Evolutionary conservation across 2,888 invertebrate genomes (phyloP), one percentile per base, ranked within the genome.

Genomic region (Acrobasis repandana): DNA sequence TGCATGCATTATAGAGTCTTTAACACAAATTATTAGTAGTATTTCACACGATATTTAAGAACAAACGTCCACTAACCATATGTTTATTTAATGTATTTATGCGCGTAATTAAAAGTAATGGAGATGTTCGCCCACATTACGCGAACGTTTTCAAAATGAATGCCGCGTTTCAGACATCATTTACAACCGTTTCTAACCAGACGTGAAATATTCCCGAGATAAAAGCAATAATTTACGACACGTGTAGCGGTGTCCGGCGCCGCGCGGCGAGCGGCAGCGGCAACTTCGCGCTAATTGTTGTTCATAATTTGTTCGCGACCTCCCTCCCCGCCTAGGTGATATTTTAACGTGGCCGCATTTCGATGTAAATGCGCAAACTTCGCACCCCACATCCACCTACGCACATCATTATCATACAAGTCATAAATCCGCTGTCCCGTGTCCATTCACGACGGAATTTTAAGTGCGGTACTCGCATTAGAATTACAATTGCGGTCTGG

Each of bases 291-390:
- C 82, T 87, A 88, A 88, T 87, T 88, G 87, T 86, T 88, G 87
- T 88, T 88, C 75, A 72, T 82, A 85, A 86, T 83, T 85, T 83
- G 87, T 88, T 86, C 68, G 67, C 72, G 73, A 70, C 73, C 78
- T 74, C 68, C 63, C 43, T 43, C 38, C 50, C 65, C 65, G 65
- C 76, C 67, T 81, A 90, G 89, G 88, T 90, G 86, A 89, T 88
- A 84, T 88, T 84, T 84, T 75, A 86, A 77, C 84, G 73, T 75
- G 77, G 70, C 79, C 84, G 70, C 86, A 89, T 90, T 90, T 85
- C 83, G 82, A 90, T 90, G 86, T 79, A 85, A 90, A 90, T 90
- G 84, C 70, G 76, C 69, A 78, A 89, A 89, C 80, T 90, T 88
- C 76, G 72, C 65, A 54, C 51, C 68, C 63, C 72, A 79, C 74